Percentiles rank a stretch among this genome's conserved stretches.
These are phyloP conservation scores for Eilema griseolum DNA, from an alignment of 2,888 invertebrate species.

Conservation along the genomic window DNA sequence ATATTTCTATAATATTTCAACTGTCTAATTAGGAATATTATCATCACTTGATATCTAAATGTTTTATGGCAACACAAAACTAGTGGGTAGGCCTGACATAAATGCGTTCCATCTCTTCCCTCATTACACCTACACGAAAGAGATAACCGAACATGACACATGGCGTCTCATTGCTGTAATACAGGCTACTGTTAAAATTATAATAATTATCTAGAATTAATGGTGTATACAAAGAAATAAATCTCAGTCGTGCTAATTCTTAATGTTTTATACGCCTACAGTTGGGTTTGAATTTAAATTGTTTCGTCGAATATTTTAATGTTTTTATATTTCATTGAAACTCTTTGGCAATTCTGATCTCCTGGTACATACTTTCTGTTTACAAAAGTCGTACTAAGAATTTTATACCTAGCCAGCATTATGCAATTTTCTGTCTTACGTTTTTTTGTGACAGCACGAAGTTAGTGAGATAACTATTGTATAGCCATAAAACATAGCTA, in stretches of 20 bases:
- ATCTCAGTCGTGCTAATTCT: neutral
- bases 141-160: constrained; percentile 44
- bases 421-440: neutral
- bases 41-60: constrained; percentile 27
- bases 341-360: neutral
- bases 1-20: constrained; percentile 17
- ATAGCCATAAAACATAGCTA: too few relatives aligned
- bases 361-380: neutral
- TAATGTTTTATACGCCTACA: neutral
- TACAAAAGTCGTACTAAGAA: neutral
- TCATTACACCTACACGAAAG: constrained; percentile 38
- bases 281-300: neutral
- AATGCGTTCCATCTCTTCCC: constrained; percentile 15
- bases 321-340: neutral
- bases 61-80: constrained; percentile 12
- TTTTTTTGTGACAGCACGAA: too few relatives aligned
- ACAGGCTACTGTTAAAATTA: constrained; percentile 23
- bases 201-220: constrained; percentile 7
- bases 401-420: too few relatives aligned
- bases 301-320: neutral
- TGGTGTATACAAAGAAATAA: constrained; percentile 1
- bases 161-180: constrained; percentile 31
- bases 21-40: constrained; percentile 25
- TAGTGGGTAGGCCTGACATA: constrained; percentile 11
- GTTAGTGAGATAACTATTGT: too few relatives aligned